These are phyloP conservation scores for Mylabris phalerata DNA, from an alignment of 1,140 invertebrate genomes.

Conservation along the genomic window DNA sequence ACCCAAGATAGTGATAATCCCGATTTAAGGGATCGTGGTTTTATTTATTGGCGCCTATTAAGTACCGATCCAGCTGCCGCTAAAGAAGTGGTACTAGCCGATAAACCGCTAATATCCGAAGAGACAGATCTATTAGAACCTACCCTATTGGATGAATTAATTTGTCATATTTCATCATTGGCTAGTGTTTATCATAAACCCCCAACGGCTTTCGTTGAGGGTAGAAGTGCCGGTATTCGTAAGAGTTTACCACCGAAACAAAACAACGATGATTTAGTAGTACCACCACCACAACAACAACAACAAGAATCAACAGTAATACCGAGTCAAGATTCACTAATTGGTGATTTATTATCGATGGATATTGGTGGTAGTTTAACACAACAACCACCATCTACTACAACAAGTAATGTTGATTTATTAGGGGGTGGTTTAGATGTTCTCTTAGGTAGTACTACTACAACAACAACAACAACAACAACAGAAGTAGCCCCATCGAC, in stretches of 20 bases:
- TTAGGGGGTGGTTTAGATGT: conserved; percentile 79
- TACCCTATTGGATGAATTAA: conserved; percentile 94
- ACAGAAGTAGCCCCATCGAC: conserved; percentile 44
- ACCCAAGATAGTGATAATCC: conserved; percentile 99
- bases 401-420: conserved; percentile 59
- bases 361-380: conserved; percentile 69
- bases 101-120: conserved; percentile 98
- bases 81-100: conserved; percentile 98
- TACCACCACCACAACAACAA: conserved; percentile 33
- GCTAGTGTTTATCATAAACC: conserved; percentile 99
- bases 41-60: conserved; percentile 96
- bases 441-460: conserved; percentile 51
- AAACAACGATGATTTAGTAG: conserved; percentile 38
- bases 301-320: conserved; percentile 60
- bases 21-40: conserved; percentile 95
- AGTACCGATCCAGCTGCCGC: conserved; percentile 98
- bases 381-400: conserved; percentile 42
- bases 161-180: conserved; percentile 97
- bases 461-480: conserved; percentile 42
- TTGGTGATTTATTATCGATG: conserved; percentile 95
- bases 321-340: conserved; percentile 84
- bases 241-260: conserved; percentile 48
- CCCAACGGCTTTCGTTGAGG: conserved; percentile 97
- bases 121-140: conserved; percentile 98
- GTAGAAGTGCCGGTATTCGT: conserved; percentile 43